Evolutionary conservation across 1,140 invertebrate genomes (phyloP), one percentile per base, ranked within the genome.

Genomic region (Lucilia cuprina): DNA sequence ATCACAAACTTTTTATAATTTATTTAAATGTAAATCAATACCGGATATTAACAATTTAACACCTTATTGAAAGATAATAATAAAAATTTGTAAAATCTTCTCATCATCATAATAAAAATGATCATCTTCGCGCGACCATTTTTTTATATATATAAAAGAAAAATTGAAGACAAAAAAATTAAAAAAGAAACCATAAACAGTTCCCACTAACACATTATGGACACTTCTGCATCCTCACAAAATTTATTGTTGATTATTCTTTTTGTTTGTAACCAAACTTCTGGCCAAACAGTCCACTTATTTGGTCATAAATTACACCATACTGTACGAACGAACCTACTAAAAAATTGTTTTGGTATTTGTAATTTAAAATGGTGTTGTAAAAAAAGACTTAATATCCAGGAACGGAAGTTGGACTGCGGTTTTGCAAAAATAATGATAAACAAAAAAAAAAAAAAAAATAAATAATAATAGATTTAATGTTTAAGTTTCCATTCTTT

Each of bases 11-110:
- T 41, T 41, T 8, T 41, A 41, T 10, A 41, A 0, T 41, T 41
- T 10, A 8, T 10, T 8, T 41, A 41, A 41, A 7, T 41, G 17
- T 55, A 55, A 12, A 7, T 0, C 19, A 21, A 21, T 80, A 80
- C 77, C 77, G 77, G 77, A 80, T 80, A 80, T 80, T 80, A 80
- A 80, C 77, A 80, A 80, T 80, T 80, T 80, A 80, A 80, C 77
- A 80, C 77, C 77, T 80, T 49, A 9, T 49, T 1, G 10, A 19
- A 70, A 10, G 5, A 10, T 25, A 55, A 55, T 55, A 55, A 55
- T 55, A 13, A 17, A 55, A 17, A 55, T 2, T 14, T 55, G n/a
- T 2, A 77, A 12, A 17, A n/a, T 77, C 74, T 17, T 41, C 74
- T 17, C 13, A 77, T 77, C 74, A 77, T 41, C 74, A 41, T 41